A percentile compares a stretch with the other conserved stretches of the same genome.
Evolutionary conservation across 2,797 vertebrate genomes (phyloP).

Genomic region (Xenopus petersii): DNA sequence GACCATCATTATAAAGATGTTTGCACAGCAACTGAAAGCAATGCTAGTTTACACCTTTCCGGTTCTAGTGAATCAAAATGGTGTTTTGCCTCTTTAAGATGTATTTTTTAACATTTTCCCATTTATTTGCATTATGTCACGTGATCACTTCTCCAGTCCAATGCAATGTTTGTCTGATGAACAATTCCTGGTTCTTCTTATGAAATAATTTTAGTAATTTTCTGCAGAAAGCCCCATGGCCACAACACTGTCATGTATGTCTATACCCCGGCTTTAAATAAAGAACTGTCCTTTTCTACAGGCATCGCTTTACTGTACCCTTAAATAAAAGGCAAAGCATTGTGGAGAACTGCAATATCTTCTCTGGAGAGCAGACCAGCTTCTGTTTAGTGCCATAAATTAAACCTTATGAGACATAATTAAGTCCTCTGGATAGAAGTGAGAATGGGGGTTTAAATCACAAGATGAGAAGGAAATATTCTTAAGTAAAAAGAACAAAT

Average conservation of each 20-base stretch:
- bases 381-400: constrained; percentile 32
- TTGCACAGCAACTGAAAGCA: no score
- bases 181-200: no score
- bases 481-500: constrained; percentile 5
- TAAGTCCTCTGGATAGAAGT: constrained; percentile 39
- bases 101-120: no score
- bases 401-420: constrained; percentile 43
- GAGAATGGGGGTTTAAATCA: constrained; percentile 36
- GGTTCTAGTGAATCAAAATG: no score
- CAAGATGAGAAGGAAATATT: constrained; percentile 21
- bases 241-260: not conserved
- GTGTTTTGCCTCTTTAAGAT: no score
- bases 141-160: no score
- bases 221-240: not conserved
- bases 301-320: constrained; percentile 1
- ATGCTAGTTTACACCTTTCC: no score
- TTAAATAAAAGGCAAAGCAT: constrained; percentile 8
- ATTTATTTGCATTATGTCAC: no score
- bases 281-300: not conserved
- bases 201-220: no score
- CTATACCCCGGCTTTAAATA: not conserved
- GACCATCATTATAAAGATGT: no score
- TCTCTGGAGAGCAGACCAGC: not conserved
- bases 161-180: no score
- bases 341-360: constrained; percentile 9